phyloP scores from a whole-genome alignment of 2,888 invertebrate genomes.

The Bombyx huttoni region DNA sequence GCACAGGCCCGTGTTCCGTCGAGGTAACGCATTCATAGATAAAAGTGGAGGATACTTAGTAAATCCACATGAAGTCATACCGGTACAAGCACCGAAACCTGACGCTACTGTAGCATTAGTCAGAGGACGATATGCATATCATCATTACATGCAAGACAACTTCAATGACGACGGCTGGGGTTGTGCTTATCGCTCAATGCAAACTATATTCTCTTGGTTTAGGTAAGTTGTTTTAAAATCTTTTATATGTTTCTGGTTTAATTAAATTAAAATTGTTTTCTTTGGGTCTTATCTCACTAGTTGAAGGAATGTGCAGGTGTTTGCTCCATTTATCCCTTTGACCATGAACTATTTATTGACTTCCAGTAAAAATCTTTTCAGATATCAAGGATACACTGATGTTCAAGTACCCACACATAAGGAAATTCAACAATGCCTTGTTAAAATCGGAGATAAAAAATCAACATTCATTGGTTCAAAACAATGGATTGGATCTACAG shows the following conservation, averaged over 20 bases:
- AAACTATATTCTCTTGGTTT: slow-evolving; percentile 97
- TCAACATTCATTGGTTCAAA: slow-evolving; percentile 88
- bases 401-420: slow-evolving; percentile 83
- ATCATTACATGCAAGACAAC: slow-evolving; percentile 96
- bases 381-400: slow-evolving; percentile 86
- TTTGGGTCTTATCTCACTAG: too few relatives aligned
- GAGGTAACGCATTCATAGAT: slow-evolving; percentile 76
- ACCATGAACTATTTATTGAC: too few relatives aligned
- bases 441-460: slow-evolving; percentile 94
- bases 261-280: too few relatives aligned
- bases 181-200: slow-evolving; percentile 97
- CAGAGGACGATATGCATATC: slow-evolving; percentile 90
- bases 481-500: slow-evolving; percentile 98
- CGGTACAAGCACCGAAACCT: slow-evolving; percentile 31
- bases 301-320: background rate
- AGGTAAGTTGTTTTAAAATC: slow-evolving; percentile 44
- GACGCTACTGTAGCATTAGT: slow-evolving; percentile 68
- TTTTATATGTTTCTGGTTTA: background rate
- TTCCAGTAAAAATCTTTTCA: slow-evolving; percentile 19
- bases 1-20: slow-evolving; percentile 81
- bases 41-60: slow-evolving; percentile 71
- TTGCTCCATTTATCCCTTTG: background rate
- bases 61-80: slow-evolving; percentile 81
- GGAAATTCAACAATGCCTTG: slow-evolving; percentile 94
- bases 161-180: slow-evolving; percentile 99